Percentiles rank a stretch among this genome's conserved stretches.
Evolutionary conservation across 2,888 invertebrate species (phyloP).

Genomic region (Folsomia candida): DNA sequence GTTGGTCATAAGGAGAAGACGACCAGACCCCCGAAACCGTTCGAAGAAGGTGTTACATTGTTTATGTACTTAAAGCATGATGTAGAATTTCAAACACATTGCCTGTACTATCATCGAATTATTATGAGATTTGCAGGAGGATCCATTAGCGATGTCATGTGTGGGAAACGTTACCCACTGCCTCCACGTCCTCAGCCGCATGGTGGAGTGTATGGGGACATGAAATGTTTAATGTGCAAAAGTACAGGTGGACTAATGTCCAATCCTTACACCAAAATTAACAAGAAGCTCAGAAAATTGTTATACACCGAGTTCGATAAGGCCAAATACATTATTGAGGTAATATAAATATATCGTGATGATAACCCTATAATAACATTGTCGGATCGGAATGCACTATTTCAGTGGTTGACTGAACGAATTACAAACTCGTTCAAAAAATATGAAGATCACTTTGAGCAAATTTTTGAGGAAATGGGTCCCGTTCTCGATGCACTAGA

Average conservation of each 20-base stretch:
- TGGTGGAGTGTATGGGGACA: constrained; percentile 42
- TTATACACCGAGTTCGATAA: constrained; percentile 43
- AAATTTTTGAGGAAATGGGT: constrained; percentile 38
- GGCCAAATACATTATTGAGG: constrained; percentile 41
- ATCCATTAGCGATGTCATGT: constrained; percentile 45
- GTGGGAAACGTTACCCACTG: constrained; percentile 44
- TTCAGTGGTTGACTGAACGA: constrained; percentile 35
- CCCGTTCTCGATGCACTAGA: constrained; percentile 29
- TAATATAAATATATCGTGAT: too few relatives aligned
- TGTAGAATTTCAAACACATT: background rate
- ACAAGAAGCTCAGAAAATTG: constrained; percentile 45
- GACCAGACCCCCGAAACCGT: constrained; percentile 26
- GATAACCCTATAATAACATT: too few relatives aligned
- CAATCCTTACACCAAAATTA: constrained; percentile 35
- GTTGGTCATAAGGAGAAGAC: constrained; percentile 36
- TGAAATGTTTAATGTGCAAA: constrained; percentile 39
- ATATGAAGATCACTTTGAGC: constrained; percentile 34
- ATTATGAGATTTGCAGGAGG: constrained; percentile 26
- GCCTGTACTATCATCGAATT: background rate
- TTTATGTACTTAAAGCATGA: too few relatives aligned
- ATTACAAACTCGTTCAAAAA: constrained; percentile 26
- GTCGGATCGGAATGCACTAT: too few relatives aligned
- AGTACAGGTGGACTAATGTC: constrained; percentile 36
- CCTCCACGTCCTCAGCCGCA: constrained; percentile 48
- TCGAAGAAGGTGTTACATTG: constrained; percentile 20